Evolutionary conservation across 1,140 invertebrate species (phyloP).

Genomic region (Anagrus nilaparvatae): DNA sequence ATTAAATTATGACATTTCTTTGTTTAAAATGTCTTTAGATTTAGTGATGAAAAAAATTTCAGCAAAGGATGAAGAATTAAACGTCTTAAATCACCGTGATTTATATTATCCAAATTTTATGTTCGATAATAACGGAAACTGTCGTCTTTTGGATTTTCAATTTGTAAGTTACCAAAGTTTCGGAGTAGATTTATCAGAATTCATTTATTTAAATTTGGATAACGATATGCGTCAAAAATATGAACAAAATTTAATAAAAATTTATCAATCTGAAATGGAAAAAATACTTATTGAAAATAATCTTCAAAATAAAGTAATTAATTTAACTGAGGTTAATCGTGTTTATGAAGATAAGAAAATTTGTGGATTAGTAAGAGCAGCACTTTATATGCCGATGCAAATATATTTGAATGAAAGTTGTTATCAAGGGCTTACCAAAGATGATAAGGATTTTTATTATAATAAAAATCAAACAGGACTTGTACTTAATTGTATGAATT

Average conservation of each 20-base stretch:
- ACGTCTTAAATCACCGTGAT: conserved; percentile 4
- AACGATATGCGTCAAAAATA: neutral
- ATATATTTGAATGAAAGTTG: too few species aligned
- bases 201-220: neutral
- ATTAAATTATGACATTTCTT: neutral
- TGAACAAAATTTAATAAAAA: neutral
- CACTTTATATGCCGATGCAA: too few species aligned
- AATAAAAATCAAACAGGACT: too few species aligned
- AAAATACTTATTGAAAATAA: neutral
- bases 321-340: neutral
- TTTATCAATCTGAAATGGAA: neutral
- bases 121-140: neutral
- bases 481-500: too few species aligned
- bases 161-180: neutral
- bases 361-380: neutral
- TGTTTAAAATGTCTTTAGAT: neutral
- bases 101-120: conserved; percentile 5
- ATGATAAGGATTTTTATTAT: too few species aligned
- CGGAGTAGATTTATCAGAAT: neutral
- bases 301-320: neutral
- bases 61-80: neutral
- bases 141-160: conserved; percentile 6
- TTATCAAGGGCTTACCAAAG: too few species aligned
- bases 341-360: neutral
- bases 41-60: neutral